Evolutionary conservation across 2,797 vertebrate species (phyloP).

Genomic region (Phataginus tetradactyla): DNA sequence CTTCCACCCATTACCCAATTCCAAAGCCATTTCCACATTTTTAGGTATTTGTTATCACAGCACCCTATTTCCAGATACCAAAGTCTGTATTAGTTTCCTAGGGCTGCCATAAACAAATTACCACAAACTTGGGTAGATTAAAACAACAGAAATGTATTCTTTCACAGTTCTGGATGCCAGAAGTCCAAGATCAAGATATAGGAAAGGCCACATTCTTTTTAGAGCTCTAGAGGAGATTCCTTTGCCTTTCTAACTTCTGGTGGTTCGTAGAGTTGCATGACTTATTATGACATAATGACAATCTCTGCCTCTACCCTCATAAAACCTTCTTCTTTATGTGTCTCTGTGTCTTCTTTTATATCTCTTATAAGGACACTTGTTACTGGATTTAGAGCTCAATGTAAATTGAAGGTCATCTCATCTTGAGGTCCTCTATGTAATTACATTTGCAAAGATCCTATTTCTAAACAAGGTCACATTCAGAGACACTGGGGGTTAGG

Average conservation of each 20-base stretch:
- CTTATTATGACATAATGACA: not conserved
- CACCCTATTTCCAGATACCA: not conserved
- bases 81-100: not conserved
- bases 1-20: not conserved
- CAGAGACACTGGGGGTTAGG: not conserved
- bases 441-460: not conserved
- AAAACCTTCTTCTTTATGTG: not conserved
- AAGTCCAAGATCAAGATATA: not conserved
- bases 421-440: not conserved
- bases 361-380: not conserved
- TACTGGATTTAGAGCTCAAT: not conserved
- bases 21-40: not conserved
- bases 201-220: not conserved
- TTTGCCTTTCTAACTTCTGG: not conserved
- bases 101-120: not conserved
- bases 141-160: not conserved
- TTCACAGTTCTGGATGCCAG: not conserved
- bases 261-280: not conserved
- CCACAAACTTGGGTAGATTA: not conserved
- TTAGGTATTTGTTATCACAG: not conserved
- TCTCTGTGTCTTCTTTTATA: not conserved
- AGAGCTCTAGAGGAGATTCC: not conserved
- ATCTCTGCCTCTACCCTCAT: not conserved
- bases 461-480: not conserved
- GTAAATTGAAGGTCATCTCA: not conserved